These are phyloP conservation scores for Sebastolobus altivelis DNA, from an alignment of 2,797 vertebrate genomes.

Conservation along the genomic window DNA sequence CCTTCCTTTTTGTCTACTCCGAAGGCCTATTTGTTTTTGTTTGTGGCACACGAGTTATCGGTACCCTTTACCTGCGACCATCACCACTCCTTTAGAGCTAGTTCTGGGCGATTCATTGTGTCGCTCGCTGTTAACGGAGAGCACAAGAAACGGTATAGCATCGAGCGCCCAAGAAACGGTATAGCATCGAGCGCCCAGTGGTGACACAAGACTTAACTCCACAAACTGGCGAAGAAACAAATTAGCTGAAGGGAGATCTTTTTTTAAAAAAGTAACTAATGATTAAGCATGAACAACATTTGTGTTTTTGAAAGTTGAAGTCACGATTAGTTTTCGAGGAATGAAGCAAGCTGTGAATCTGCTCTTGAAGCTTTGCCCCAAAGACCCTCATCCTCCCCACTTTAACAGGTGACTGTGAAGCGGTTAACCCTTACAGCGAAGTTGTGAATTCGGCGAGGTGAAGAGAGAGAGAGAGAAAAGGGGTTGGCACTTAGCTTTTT, in stretches of 20 bases:
- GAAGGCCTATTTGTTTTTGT: slow-evolving; percentile 76
- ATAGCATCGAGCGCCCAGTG: slow-evolving; percentile 49
- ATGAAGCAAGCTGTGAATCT: slow-evolving; percentile 82
- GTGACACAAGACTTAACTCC: slow-evolving; percentile 61
- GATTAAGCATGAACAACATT: slow-evolving; percentile 78
- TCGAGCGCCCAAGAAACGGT: slow-evolving; percentile 43
- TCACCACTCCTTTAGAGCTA: slow-evolving; percentile 73
- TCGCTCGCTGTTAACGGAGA: slow-evolving; percentile 63
- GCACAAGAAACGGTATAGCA: slow-evolving; percentile 52
- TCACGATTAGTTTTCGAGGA: slow-evolving; percentile 69
- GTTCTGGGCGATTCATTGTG: slow-evolving; percentile 61
- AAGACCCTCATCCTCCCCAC: slow-evolving; percentile 75
- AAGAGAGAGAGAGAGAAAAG: slow-evolving; percentile 34
- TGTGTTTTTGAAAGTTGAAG: slow-evolving; percentile 76
- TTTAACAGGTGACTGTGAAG: slow-evolving; percentile 74
- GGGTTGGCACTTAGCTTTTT: slow-evolving; percentile 48
- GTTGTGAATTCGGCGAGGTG: slow-evolving; percentile 30
- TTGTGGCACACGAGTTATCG: slow-evolving; percentile 74
- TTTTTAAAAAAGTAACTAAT: slow-evolving; percentile 73
- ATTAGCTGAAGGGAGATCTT: slow-evolving; percentile 73
- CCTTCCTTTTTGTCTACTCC: slow-evolving; percentile 69
- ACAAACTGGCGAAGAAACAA: slow-evolving; percentile 70
- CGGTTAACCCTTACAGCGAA: slow-evolving; percentile 62
- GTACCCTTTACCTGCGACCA: slow-evolving; percentile 70
- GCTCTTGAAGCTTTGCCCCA: slow-evolving; percentile 83